Evolutionary conservation across 2,797 vertebrate genomes (phyloP), one percentile per base, ranked within the genome.

Genomic region (Cryptoblepharus egeriae): DNA sequence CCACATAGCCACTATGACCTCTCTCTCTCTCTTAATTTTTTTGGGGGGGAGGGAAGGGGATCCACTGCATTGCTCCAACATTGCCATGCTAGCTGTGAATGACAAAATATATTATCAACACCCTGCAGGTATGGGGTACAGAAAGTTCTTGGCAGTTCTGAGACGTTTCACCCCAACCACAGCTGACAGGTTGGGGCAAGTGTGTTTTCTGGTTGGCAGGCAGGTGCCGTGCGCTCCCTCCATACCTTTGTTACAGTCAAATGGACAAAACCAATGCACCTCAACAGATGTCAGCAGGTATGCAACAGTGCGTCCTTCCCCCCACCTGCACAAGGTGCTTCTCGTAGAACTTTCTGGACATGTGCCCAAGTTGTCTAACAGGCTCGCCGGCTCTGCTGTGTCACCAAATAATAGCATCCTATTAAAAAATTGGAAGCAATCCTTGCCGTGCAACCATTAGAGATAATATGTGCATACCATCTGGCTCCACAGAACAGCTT

Each of bases 341-440:
- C 37, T 42, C 12, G 22, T 30, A 24, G 65, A 67, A 30, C 49
- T 37, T 60, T 18, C 69, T n/a, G 37, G 22, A 58, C 52, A 65
- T 78, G 65, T 28, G n/a, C 67, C 52, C 28, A 9, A 71, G 3
- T 35, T 83, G 32, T 77, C 42, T 65, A 72, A 55, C n/a, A 28
- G 28, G 35, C 9, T 2, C 0, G 15, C 49, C 11, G 8, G 64
- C 55, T 65, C 37, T 39, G 11, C 37, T 58, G 24, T 79, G 71
- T 71, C 57, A 83, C 80, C 82, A 86, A 80, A 79, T 75, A 90
- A 42, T 49, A 64, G 32, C 60, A 83, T 64, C 65, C 75, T 42
- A 65, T 35, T 57, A 58, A 65, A 58, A 39, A 77, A 32, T 55
- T 72, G 58, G 78, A 70, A 65, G 67, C 22, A 39, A 35, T 61